Base-by-base conservation (phyloP, 2,797 vertebrate genomes). In the Pseudochaenichthys georgianus region DNA sequence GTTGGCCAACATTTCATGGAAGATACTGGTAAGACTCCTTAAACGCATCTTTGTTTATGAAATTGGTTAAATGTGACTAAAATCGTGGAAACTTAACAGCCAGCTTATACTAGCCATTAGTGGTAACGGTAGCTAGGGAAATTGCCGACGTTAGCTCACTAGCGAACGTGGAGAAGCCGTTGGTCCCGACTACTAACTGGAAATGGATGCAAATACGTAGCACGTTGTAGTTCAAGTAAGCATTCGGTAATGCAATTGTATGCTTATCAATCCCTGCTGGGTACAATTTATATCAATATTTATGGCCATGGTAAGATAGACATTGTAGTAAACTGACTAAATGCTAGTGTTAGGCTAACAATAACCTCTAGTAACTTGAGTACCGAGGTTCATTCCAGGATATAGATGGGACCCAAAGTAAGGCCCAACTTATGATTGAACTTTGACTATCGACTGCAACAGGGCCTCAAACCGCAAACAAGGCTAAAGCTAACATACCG, bases 1-100 rank as follows among this genome's bases (percentile, higher is more conserved):
- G 50, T 55, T 15, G 58, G 76, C 51, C 46, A 10, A 17, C 53
- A 53, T 82, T 93, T 85, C 73, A 93, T 94, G 93, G 93, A 93
- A 89, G 68, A 93, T 53, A 91, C 88, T 84, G 94, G 94, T 96
- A 89, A 91, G 93, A 12, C 28, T 13, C 15, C 1, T 0, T 2
- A 46, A 61, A 23, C 2, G 0, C 1, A 0, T n/a, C 0, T 58
- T 47, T 70, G 0, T 17, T 13, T 0, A 0, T 4, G 0, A 1
- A 9, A 10, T 16, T 13, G 2, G 0, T 21, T 2, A 11, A 47
- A 8, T 3, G 1, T 12, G 1, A 7, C 0, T 3, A 3, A 15
- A 19, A 41, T 11, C 50, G 4, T 2, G 8, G 4, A 0, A 19
- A 12, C 63, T 76, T 5, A 15, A 23, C 15, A 31, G 0, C n/a